These are phyloP conservation scores for Cichladusa arquata DNA, from an alignment of 2,113 vertebrate genomes.

Conservation along the genomic window DNA sequence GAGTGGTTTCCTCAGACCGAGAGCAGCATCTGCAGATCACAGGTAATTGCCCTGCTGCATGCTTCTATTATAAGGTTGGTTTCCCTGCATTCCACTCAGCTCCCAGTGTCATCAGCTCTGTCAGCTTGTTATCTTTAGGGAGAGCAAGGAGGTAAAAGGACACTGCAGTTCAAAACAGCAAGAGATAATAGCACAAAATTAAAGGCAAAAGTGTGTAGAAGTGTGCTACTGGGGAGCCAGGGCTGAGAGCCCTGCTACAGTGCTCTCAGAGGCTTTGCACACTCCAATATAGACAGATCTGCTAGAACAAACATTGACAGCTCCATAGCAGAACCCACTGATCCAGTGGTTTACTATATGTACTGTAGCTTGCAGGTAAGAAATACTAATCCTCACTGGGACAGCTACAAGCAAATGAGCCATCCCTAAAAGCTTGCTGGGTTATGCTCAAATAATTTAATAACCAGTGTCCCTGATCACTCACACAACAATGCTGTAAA, in stretches of 20 bases:
- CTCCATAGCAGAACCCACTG: conserved; percentile 48
- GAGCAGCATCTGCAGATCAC: background rate
- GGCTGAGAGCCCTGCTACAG: background rate
- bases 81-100: conserved; percentile 18
- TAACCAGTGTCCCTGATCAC: background rate
- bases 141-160: conserved; percentile 29
- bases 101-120: conserved; percentile 5
- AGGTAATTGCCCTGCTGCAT: conserved; percentile 28
- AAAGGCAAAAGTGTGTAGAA: conserved; percentile 18
- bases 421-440: conserved; percentile 37
- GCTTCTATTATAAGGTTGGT: conserved; percentile 20
- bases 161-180: conserved; percentile 38
- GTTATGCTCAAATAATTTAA: background rate
- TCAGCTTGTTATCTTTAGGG: conserved; percentile 32
- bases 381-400: conserved; percentile 44
- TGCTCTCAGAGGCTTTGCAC: conserved; percentile 30
- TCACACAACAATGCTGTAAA: background rate
- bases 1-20: background rate
- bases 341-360: conserved; percentile 51
- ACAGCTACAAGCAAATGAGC: conserved; percentile 59
- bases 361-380: conserved; percentile 38
- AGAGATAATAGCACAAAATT: conserved; percentile 43
- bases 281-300: conserved; percentile 10
- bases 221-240: background rate
- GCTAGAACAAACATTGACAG: conserved; percentile 53